Evolutionary conservation across 2,113 vertebrate genomes (phyloP).

Genomic region (Barnardius zonarius): DNA sequence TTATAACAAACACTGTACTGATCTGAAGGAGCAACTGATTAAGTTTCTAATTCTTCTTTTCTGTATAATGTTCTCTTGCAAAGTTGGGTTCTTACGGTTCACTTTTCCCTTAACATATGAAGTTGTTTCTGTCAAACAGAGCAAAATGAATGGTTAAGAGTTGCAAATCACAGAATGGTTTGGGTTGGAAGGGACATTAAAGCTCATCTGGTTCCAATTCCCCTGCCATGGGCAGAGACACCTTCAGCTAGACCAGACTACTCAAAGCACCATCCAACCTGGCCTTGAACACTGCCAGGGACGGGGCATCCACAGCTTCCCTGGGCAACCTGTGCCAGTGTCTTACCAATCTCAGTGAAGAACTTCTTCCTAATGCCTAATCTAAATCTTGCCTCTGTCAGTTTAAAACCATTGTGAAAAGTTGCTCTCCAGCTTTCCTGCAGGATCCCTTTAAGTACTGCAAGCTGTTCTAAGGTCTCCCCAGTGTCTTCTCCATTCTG

Average conservation of each 20-base stretch:
- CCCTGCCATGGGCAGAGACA: background rate
- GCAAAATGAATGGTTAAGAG: background rate
- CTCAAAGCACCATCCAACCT: background rate
- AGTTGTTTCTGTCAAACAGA: background rate
- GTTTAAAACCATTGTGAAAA: background rate
- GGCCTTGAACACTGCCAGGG: background rate
- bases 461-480: background rate
- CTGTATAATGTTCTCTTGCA: background rate
- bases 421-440: background rate
- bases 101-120: background rate
- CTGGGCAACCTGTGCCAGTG: background rate
- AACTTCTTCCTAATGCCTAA: background rate
- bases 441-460: background rate
- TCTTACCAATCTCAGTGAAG: background rate
- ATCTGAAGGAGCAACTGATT: background rate
- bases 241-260: background rate
- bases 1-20: background rate
- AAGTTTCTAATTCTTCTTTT: background rate
- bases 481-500: background rate
- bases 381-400: background rate
- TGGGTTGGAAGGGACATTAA: background rate
- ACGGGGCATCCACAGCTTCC: background rate
- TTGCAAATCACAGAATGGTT: background rate
- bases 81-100: background rate
- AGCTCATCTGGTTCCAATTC: background rate